Conservation (phyloP, 2,888 invertebrate genomes). For the Hirtodrosophila cameraria region DNA sequence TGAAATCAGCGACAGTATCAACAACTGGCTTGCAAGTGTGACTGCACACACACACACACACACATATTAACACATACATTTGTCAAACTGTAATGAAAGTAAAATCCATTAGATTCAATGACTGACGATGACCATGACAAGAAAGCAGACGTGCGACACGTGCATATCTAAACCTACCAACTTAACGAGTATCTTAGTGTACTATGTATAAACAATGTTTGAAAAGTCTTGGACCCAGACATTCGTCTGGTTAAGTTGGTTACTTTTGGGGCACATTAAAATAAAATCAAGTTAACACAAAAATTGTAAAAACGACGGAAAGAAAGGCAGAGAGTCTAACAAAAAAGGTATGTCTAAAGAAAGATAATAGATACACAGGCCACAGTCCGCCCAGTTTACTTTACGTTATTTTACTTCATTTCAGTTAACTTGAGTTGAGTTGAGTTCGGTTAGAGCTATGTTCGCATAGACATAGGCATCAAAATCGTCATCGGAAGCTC, state of each 20-base stretch:
- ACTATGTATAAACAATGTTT: slow-evolving; percentile 13
- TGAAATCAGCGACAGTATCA: slow-evolving; percentile 31
- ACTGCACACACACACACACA: slow-evolving; percentile 12
- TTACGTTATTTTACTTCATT: slow-evolving; percentile 11
- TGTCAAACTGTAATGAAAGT: slow-evolving; percentile 70
- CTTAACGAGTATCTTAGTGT: slow-evolving; percentile 7
- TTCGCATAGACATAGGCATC: slow-evolving; percentile 2
- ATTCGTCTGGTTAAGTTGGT: slow-evolving; percentile 25
- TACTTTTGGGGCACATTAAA: slow-evolving; percentile 59
- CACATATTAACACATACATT: slow-evolving; percentile 32
- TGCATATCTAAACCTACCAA: slow-evolving; percentile 22
- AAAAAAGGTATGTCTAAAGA: slow-evolving; percentile 37
- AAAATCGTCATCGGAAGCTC: slow-evolving; percentile 30
- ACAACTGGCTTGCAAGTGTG: slow-evolving; percentile 24
- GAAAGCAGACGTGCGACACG: slow-evolving; percentile 69
- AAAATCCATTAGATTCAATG: slow-evolving; percentile 77
- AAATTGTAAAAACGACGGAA: slow-evolving; percentile 26
- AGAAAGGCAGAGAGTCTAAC: slow-evolving; percentile 50
- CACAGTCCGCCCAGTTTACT: slow-evolving; percentile 28
- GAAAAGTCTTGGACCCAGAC: slow-evolving; percentile 21
- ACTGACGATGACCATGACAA: slow-evolving; percentile 65
- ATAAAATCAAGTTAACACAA: slow-evolving; percentile 70
- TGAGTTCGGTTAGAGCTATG: slow-evolving; percentile 8
- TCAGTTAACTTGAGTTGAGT: slow-evolving; percentile 8
- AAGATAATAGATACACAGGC: slow-evolving; percentile 32